phyloP scores from a whole-genome alignment of 37 sponge, comb jelly and placozoan genomes.

The Aplysina aerophoba region DNA sequence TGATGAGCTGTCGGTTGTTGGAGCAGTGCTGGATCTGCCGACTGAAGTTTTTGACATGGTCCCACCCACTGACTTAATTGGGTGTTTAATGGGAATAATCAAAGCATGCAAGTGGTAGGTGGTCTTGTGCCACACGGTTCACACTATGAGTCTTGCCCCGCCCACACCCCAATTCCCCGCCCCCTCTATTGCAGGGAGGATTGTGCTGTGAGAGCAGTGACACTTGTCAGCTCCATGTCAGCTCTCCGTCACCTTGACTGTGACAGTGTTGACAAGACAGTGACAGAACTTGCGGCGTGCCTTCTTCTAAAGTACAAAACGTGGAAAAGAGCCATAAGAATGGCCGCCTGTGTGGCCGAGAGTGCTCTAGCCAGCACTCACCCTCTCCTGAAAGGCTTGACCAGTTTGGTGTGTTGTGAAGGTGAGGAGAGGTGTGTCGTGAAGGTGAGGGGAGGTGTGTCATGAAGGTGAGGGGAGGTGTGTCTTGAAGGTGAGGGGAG shows the following conservation, averaged over 20 bases:
- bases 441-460: too few relatives aligned
- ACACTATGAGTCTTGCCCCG: not conserved
- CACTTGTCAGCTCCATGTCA: not conserved
- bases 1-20: conserved; percentile 51
- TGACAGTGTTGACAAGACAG: conserved; percentile 20
- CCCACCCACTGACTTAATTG: conserved; percentile 14
- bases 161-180: not conserved
- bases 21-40: conserved; percentile 46
- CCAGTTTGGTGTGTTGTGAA: not conserved
- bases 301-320: conserved; percentile 29
- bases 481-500: too few relatives aligned
- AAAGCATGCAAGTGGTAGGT: not conserved
- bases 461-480: too few relatives aligned
- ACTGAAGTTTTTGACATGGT: conserved; percentile 3
- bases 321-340: not conserved
- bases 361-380: conserved; percentile 43
- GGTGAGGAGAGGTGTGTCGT: conserved; percentile 15
- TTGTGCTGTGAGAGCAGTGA: not conserved
- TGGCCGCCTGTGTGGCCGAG: conserved; percentile 13
- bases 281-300: conserved; percentile 34
- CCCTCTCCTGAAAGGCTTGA: conserved; percentile 35
- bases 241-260: not conserved
- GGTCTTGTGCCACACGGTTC: not conserved
- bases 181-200: conserved; percentile 9
- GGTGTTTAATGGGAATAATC: conserved; percentile 7